Conservation (phyloP, 2,113 vertebrate species). For the Leucoraja erinaceus region DNA sequence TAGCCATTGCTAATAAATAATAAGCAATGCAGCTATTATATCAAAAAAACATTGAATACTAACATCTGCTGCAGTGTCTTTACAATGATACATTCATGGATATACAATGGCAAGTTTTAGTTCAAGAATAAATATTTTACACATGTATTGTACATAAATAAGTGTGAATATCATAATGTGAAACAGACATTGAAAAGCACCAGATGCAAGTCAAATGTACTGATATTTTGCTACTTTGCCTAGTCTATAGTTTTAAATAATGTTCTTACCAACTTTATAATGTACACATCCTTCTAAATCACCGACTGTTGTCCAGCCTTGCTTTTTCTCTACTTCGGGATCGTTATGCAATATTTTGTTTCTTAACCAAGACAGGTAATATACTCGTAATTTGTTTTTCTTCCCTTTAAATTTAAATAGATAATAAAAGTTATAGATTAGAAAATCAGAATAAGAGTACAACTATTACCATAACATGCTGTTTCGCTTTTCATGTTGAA, state of each 20-base stretch:
- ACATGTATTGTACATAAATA: background rate
- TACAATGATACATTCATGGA: background rate
- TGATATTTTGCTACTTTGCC: background rate
- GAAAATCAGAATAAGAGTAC: background rate
- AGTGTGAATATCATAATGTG: background rate
- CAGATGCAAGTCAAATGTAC: background rate
- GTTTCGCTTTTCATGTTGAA: background rate
- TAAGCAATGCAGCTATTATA: background rate
- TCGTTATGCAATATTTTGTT: slow-evolving; percentile 99
- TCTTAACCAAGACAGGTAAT: slow-evolving; percentile 98
- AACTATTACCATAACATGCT: no score
- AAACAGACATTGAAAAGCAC: background rate
- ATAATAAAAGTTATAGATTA: background rate
- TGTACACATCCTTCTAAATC: slow-evolving; percentile 94
- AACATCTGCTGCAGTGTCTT: background rate
- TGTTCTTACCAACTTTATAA: slow-evolving; percentile 88
- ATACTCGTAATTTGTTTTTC: slow-evolving; percentile 95
- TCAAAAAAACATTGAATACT: background rate
- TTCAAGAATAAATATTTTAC: background rate
- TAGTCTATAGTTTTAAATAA: background rate
- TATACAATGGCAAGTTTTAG: background rate
- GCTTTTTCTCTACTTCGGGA: slow-evolving; percentile 93
- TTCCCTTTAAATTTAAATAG: slow-evolving; percentile 66
- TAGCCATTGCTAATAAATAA: background rate
- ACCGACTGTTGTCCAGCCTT: slow-evolving; percentile 93